Conservation (phyloP, 2,113 vertebrate genomes). For the Phasianus colchicus region DNA sequence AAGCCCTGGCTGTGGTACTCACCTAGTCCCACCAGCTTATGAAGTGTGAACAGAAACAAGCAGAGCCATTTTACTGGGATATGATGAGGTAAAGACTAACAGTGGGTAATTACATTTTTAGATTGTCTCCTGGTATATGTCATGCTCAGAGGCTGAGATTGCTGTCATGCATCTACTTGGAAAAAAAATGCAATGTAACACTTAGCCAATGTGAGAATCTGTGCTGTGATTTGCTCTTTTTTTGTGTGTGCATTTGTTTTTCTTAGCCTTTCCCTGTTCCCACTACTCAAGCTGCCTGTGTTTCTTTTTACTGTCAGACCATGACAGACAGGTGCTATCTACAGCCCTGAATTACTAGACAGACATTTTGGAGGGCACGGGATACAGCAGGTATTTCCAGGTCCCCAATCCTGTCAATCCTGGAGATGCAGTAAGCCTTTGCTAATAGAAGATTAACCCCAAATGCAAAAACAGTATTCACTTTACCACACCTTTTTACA, state of each 20-base stretch:
- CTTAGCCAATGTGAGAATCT: not conserved
- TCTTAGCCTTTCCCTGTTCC: not conserved
- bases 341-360: not conserved
- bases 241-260: no score
- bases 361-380: rapidly evolving
- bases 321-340: rapidly evolving
- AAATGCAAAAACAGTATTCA: not conserved
- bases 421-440: not conserved
- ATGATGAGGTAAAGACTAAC: not conserved
- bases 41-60: not conserved
- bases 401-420: rapidly evolving
- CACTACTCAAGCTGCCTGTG: not conserved
- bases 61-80: not conserved
- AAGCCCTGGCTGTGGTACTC: no score
- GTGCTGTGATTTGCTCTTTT: not conserved
- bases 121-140: not conserved
- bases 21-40: not conserved
- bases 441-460: not conserved
- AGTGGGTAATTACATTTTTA: not conserved
- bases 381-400: not conserved
- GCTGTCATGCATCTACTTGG: not conserved
- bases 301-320: not conserved
- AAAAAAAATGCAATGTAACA: not conserved
- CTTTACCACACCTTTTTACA: not conserved
- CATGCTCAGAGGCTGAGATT: not conserved